Conservation (phyloP, 2,797 vertebrate genomes). For the Danio tinwini region DNA sequence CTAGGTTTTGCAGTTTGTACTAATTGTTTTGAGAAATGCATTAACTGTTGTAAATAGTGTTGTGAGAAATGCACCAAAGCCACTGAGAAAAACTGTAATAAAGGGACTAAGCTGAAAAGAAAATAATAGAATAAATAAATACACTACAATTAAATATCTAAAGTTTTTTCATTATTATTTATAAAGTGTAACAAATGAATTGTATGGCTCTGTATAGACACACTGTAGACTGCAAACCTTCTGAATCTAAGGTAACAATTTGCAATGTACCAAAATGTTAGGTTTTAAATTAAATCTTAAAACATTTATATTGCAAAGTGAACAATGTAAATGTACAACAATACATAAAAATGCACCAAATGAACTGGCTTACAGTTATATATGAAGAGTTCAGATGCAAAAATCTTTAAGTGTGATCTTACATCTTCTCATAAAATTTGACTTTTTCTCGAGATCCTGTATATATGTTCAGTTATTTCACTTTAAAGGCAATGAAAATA, state of each 20-base stretch:
- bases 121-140: background rate
- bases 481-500: no score
- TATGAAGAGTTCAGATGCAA: background rate
- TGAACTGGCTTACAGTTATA: background rate
- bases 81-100: no score
- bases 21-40: no score
- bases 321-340: background rate
- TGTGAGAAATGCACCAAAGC: no score
- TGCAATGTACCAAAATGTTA: background rate
- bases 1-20: no score
- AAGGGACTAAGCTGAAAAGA: no score
- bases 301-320: background rate
- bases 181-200: background rate
- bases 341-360: background rate
- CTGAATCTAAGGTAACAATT: background rate
- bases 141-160: background rate
- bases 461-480: no score
- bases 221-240: background rate
- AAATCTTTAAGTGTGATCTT: no score
- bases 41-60: no score
- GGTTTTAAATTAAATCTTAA: background rate
- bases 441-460: no score
- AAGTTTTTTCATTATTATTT: slow-evolving; percentile 13
- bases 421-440: no score
- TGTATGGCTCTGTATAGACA: slow-evolving; percentile 3